phyloP scores from a whole-genome alignment of 53 echinoderm and acorn worm genomes.

The Patiria pectinifera region DNA sequence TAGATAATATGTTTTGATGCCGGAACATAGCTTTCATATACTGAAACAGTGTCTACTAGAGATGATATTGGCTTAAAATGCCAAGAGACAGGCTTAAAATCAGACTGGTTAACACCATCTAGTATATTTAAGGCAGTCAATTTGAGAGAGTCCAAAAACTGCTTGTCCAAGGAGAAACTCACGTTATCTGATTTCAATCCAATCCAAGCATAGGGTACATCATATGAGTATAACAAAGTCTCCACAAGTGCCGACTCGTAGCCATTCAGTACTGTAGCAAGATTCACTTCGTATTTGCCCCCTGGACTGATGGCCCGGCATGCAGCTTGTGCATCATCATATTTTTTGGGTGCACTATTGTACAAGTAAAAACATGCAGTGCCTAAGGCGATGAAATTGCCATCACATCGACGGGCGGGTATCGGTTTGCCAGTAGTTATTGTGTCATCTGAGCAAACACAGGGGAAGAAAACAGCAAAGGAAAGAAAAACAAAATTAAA shows the following conservation, averaged over 20 bases:
- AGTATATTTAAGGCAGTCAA: too few relatives aligned
- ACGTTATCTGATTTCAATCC: not conserved
- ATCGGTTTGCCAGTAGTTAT: not conserved
- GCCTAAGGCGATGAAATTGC: not conserved
- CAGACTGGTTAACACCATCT: too few relatives aligned
- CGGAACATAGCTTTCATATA: too few relatives aligned
- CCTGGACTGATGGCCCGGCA: not conserved
- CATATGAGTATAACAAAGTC: not conserved
- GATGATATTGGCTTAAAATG: too few relatives aligned
- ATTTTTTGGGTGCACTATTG: not conserved
- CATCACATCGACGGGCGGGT: not conserved
- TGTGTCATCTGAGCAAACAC: not conserved
- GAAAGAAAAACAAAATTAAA: not conserved
- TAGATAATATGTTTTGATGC: too few relatives aligned
- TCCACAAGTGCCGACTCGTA: slow-evolving; percentile 33
- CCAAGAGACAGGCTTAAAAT: too few relatives aligned
- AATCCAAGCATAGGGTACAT: slow-evolving; percentile 18
- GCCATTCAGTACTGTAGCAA: slow-evolving; percentile 13
- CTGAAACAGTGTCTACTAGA: too few relatives aligned
- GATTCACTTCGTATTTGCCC: not conserved
- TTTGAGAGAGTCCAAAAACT: too few relatives aligned
- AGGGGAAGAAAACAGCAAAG: not conserved
- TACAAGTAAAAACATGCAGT: not conserved
- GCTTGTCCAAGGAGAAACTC: not conserved
- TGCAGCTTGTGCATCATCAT: not conserved